These are phyloP conservation scores for Cheilosia scutellata DNA, from an alignment of 2,888 invertebrate species.

Conservation along the genomic window DNA sequence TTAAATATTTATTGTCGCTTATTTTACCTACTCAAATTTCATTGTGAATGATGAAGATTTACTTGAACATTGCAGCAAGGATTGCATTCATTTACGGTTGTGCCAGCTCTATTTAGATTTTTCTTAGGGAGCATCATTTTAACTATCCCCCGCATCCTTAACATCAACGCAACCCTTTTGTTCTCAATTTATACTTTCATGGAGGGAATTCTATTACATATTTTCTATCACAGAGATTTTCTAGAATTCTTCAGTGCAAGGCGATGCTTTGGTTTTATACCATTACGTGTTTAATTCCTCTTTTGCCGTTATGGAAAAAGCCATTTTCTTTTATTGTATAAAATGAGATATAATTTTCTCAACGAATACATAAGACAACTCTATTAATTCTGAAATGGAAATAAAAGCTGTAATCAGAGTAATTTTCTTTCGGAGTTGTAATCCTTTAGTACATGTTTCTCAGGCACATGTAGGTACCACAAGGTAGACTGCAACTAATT, in stretches of 20 bases:
- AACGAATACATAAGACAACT: not conserved
- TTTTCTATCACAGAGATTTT: slow-evolving; percentile 15
- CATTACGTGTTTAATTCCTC: not conserved
- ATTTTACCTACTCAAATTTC: not conserved
- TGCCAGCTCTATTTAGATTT: slow-evolving; percentile 1
- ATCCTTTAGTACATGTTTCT: too few species aligned
- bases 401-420: not conserved
- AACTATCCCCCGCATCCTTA: slow-evolving; percentile 5
- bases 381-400: not conserved
- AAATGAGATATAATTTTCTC: not conserved
- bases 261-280: slow-evolving; percentile 23
- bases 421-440: too few species aligned
- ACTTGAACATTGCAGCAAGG: not conserved
- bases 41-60: not conserved
- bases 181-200: not conserved
- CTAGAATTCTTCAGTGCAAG: not conserved
- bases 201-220: not conserved
- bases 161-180: not conserved
- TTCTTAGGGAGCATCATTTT: slow-evolving; percentile 15
- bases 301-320: not conserved
- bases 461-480: too few species aligned
- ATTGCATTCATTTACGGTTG: not conserved
- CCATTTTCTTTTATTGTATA: slow-evolving; percentile 4
- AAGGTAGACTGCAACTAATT: too few species aligned
- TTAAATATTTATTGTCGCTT: not conserved